phyloP scores from a whole-genome alignment of 1,140 invertebrate species.

The Hypsibius dujardini region DNA sequence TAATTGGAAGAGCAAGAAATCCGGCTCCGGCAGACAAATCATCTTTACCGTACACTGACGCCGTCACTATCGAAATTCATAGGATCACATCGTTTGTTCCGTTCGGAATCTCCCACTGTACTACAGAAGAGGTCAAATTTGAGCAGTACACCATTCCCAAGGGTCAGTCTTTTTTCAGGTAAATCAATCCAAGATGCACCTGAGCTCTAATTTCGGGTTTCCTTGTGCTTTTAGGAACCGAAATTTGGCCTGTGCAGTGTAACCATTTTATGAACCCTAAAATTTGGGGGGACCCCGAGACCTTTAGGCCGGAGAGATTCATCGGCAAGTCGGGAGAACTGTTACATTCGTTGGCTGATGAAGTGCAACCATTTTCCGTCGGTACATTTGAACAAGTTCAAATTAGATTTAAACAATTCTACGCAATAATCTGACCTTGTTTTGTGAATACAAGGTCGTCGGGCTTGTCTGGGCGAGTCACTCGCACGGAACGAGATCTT shows the following conservation, averaged over 20 bases:
- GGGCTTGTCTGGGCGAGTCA: constrained; percentile 26
- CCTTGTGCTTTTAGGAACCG: no score
- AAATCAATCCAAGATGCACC: no score
- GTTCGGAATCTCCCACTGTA: constrained; percentile 1
- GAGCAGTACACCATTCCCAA: background rate
- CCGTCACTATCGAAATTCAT: background rate
- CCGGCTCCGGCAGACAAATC: background rate
- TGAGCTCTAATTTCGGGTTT: no score
- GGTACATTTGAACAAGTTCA: background rate
- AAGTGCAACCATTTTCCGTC: background rate
- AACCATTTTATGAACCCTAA: background rate
- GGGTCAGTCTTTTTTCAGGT: no score
- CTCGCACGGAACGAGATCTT: constrained; percentile 26
- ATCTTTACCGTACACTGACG: background rate
- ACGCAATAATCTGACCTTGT: background rate
- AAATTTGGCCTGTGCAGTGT: background rate
- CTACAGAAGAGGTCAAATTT: background rate
- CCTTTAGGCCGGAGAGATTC: background rate
- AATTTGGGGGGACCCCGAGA: background rate
- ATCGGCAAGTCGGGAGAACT: background rate
- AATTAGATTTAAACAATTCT: background rate
- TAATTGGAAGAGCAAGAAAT: constrained; percentile 19
- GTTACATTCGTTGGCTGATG: background rate
- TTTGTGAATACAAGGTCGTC: constrained; percentile 23
- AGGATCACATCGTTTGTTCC: constrained; percentile 7